A percentile compares a stretch with the other conserved stretches of the same genome.
phyloP scores from a whole-genome alignment of 2,113 vertebrate species.

The Alectura lathami region DNA sequence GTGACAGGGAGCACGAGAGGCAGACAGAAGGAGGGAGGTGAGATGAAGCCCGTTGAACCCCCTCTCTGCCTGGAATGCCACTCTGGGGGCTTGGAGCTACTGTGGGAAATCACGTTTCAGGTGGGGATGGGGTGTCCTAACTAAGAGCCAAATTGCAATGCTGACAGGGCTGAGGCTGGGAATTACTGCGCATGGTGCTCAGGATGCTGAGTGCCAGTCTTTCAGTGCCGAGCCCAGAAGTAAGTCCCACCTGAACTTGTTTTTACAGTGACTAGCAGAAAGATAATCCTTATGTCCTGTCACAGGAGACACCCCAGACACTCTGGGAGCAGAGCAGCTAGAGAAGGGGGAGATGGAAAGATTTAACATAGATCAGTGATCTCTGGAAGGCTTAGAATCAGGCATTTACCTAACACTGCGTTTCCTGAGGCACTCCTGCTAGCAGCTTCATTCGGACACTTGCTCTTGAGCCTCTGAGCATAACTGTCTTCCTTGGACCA shows the following conservation, averaged over 20 bases:
- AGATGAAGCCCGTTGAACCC: not conserved
- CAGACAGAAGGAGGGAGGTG: not conserved
- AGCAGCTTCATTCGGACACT: not conserved
- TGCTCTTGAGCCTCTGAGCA: not conserved
- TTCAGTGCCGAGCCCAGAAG: not conserved
- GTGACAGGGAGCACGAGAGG: not conserved
- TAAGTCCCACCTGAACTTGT: not conserved
- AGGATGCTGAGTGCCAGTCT: not conserved
- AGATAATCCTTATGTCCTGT: not conserved
- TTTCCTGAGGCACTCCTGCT: not conserved
- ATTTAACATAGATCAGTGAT: not conserved
- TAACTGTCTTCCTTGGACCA: not conserved
- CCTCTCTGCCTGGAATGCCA: not conserved
- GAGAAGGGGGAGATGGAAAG: not conserved
- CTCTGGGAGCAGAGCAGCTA: not conserved
- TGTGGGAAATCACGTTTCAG: rapidly evolving
- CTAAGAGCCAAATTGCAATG: not conserved
- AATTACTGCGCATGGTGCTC: not conserved
- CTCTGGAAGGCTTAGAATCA: not conserved
- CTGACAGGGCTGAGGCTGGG: not conserved
- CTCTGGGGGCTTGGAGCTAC: rapidly evolving
- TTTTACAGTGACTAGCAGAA: not conserved
- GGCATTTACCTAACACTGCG: not conserved
- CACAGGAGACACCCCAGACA: not conserved
- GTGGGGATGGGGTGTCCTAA: not conserved